Percentiles rank a stretch among this genome's conserved stretches.
phyloP scores from a whole-genome alignment of 2,797 vertebrate genomes.

The Acipenser transmontanus region DNA sequence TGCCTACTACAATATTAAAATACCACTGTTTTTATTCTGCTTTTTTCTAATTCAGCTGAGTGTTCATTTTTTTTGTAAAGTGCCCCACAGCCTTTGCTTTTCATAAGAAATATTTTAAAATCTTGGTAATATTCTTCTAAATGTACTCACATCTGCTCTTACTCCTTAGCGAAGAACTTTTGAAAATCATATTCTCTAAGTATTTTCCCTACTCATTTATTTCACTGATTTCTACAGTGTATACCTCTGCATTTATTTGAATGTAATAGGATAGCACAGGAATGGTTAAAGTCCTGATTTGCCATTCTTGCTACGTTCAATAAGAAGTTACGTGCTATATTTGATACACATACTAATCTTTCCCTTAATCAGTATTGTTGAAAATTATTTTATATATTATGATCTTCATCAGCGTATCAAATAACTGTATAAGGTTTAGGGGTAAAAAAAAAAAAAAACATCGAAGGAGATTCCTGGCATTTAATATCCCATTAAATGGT shows the following conservation, averaged over 20 bases:
- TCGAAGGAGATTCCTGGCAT: slow-evolving; percentile 61
- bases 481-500: slow-evolving; percentile 76
- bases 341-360: slow-evolving; percentile 5
- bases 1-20: slow-evolving; percentile 31
- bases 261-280: too few relatives aligned
- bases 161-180: too few relatives aligned
- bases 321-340: too few relatives aligned
- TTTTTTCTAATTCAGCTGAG: slow-evolving; percentile 37
- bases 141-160: too few relatives aligned
- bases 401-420: slow-evolving; percentile 46
- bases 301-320: too few relatives aligned
- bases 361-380: slow-evolving; percentile 35
- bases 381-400: slow-evolving; percentile 37
- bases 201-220: too few relatives aligned
- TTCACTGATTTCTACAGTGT: background rate
- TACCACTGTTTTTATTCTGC: slow-evolving; percentile 45
- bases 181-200: too few relatives aligned
- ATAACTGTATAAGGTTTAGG: slow-evolving; percentile 46
- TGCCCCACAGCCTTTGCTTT: too few relatives aligned
- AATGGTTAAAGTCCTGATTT: too few relatives aligned
- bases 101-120: too few relatives aligned
- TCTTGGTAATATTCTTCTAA: too few relatives aligned
- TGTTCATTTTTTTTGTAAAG: slow-evolving; percentile 22
- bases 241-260: too few relatives aligned
- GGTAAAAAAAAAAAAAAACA: slow-evolving; percentile 51